These are phyloP conservation scores for Notothenia rossii DNA, from an alignment of 2,113 vertebrate genomes.

Conservation along the genomic window DNA sequence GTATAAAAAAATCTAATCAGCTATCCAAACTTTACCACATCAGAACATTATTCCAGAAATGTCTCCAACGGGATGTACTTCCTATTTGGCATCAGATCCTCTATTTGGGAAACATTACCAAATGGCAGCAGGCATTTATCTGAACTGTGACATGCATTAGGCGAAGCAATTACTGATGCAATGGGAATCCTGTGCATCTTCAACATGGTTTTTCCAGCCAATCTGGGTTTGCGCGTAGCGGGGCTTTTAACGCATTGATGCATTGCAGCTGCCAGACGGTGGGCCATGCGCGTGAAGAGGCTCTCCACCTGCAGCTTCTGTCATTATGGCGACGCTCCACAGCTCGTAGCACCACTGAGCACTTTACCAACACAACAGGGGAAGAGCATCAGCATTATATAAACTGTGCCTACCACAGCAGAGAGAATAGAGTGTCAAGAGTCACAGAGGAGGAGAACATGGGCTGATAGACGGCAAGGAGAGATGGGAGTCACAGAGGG, in stretches of 20 bases:
- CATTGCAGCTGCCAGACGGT: constrained; percentile 66
- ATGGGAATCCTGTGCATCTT: constrained; percentile 34
- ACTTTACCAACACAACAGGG: constrained; percentile 72
- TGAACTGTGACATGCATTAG: constrained; percentile 28
- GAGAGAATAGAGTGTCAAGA: constrained; percentile 66
- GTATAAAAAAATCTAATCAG: background rate
- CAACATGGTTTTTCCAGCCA: constrained; percentile 51
- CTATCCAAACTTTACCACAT: too few species aligned
- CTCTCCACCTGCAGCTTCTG: constrained; percentile 68
- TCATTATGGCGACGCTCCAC: constrained; percentile 70
- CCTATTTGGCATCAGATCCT: background rate
- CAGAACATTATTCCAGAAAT: background rate
- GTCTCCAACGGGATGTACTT: background rate
- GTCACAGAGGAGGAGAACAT: constrained; percentile 65
- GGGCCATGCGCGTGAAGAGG: constrained; percentile 64
- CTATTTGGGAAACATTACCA: constrained; percentile 5
- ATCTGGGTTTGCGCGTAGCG: constrained; percentile 36
- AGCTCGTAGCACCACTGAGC: constrained; percentile 66
- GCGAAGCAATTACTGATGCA: constrained; percentile 30
- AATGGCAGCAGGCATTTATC: constrained; percentile 21
- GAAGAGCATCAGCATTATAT: constrained; percentile 68
- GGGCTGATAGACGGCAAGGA: constrained; percentile 48
- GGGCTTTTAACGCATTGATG: constrained; percentile 65
- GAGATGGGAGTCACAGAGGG: constrained; percentile 45
- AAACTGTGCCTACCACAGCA: constrained; percentile 52